phyloP scores from a whole-genome alignment of 2,797 vertebrate genomes.

The Coilia nasus region DNA sequence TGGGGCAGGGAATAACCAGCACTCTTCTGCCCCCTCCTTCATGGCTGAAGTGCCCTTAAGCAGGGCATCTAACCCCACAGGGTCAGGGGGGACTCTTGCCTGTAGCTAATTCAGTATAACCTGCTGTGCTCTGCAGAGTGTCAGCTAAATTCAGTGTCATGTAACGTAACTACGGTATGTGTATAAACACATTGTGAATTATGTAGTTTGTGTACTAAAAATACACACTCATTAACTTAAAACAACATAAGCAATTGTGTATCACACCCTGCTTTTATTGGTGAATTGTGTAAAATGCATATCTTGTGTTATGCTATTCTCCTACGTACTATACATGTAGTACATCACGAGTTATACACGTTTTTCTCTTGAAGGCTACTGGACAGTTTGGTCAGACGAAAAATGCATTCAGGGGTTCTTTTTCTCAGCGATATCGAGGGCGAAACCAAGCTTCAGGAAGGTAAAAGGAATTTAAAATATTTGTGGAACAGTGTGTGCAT shows the following conservation, averaged over 20 bases:
- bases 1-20: too few species aligned
- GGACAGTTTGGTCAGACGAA: conserved; percentile 44
- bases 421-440: conserved; percentile 44
- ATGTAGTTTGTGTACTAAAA: neutral
- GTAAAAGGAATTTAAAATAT: conserved; percentile 34
- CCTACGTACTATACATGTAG: neutral
- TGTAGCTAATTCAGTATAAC: too few species aligned
- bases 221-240: neutral
- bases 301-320: neutral
- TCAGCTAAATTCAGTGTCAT: too few species aligned
- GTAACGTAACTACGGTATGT: too few species aligned
- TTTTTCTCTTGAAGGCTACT: conserved; percentile 31
- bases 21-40: too few species aligned
- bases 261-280: neutral
- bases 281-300: neutral
- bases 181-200: too few species aligned
- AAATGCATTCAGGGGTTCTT: conserved; percentile 39
- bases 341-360: too few species aligned
- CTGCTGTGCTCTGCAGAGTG: too few species aligned
- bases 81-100: too few species aligned
- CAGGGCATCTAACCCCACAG: too few species aligned
- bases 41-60: too few species aligned
- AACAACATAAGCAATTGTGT: neutral
- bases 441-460: conserved; percentile 42
- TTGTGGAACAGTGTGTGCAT: neutral